Conservation (phyloP, 2,113 vertebrate genomes). For the Baryphthengus martii region DNA sequence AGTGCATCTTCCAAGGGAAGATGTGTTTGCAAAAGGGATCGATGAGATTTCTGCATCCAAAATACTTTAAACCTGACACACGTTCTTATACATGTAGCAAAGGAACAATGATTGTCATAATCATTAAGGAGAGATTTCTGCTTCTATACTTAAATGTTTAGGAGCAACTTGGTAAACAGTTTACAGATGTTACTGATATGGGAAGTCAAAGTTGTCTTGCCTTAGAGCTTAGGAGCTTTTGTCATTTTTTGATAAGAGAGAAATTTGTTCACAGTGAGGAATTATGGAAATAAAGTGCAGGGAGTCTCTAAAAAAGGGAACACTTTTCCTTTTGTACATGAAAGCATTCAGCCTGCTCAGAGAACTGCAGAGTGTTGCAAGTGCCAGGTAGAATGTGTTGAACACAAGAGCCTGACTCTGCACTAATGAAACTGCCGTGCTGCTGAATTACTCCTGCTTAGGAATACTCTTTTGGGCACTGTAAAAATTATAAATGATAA, state of each 20-base stretch:
- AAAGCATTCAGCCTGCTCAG: constrained; percentile 5
- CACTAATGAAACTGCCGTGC: constrained; percentile 50
- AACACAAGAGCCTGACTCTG: constrained; percentile 50
- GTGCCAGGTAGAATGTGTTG: constrained; percentile 26
- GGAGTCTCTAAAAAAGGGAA: not conserved
- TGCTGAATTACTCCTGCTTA: constrained; percentile 44
- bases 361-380: constrained; percentile 22
- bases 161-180: not conserved
- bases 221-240: not conserved
- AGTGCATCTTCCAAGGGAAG: not conserved
- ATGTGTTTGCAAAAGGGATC: not conserved
- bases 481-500: constrained; percentile 61
- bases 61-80: not conserved
- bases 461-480: constrained; percentile 25
- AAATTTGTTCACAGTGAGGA: not conserved
- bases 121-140: not conserved
- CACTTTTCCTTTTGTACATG: not conserved
- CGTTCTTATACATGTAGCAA: not conserved
- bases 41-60: not conserved
- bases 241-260: constrained; percentile 26
- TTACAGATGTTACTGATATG: not conserved
- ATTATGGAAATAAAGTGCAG: not conserved
- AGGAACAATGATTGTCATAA: not conserved
- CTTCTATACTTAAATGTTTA: not conserved
- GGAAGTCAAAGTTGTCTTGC: not conserved